A percentile compares a stretch with the other conserved stretches of the same genome.
These are phyloP conservation scores for Eremophila alpestris DNA, from an alignment of 2,797 vertebrate species.

Conservation along the genomic window DNA sequence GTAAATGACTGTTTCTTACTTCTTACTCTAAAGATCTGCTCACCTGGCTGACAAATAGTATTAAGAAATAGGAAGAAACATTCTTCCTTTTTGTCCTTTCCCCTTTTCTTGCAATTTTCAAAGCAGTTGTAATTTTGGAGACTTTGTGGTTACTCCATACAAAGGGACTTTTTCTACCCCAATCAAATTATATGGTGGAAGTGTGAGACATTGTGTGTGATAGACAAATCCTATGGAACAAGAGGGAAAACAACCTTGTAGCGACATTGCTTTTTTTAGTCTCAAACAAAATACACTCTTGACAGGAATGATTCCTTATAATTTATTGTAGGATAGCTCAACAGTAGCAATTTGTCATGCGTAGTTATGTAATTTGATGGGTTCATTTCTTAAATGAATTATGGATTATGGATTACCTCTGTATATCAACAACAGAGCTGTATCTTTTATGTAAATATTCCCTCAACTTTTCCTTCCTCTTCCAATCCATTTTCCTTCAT, in stretches of 20 bases:
- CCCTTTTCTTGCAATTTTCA: not conserved
- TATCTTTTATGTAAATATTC: constrained; percentile 72
- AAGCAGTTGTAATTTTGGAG: not conserved
- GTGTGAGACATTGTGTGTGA: not conserved
- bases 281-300: constrained; percentile 46
- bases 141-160: not conserved
- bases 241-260: constrained; percentile 44
- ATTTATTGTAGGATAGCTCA: constrained; percentile 52
- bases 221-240: constrained; percentile 32
- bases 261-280: constrained; percentile 40
- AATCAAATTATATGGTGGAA: constrained; percentile 4
- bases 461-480: constrained; percentile 67
- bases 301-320: constrained; percentile 51
- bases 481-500: constrained; percentile 60
- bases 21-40: not conserved
- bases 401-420: constrained; percentile 74
- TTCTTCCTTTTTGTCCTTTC: not conserved
- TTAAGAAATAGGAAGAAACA: not conserved
- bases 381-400: constrained; percentile 71
- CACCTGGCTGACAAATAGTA: constrained; percentile 44
- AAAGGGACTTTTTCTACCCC: not conserved
- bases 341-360: constrained; percentile 61
- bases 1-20: not conserved
- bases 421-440: constrained; percentile 67
- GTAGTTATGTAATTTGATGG: constrained; percentile 68